Conservation (phyloP, 2,888 invertebrate genomes). For the Ceratothoa steindachneri region DNA sequence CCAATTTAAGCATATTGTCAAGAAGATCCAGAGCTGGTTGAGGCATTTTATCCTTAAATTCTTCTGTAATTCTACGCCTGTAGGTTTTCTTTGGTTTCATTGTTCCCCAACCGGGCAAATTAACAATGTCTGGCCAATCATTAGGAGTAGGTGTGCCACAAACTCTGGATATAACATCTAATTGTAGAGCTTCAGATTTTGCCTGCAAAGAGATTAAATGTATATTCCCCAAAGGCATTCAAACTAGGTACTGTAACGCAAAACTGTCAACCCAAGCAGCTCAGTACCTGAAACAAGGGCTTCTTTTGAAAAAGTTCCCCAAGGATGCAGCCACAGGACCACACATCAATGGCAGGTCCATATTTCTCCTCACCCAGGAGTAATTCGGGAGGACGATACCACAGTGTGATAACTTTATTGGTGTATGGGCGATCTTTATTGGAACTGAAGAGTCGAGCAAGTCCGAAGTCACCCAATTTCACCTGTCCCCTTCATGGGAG, state of each 20-base stretch:
- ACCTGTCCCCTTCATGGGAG: conserved; percentile 93
- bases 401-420: conserved; percentile 94
- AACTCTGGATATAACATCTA: conserved; percentile 86
- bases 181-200: conserved; percentile 83
- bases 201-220: conserved; percentile 61
- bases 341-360: conserved; percentile 95
- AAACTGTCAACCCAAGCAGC: not conserved
- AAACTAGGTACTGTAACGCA: not conserved
- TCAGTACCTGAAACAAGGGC: conserved; percentile 82
- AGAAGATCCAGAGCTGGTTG: conserved; percentile 78
- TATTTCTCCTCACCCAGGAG: conserved; percentile 94
- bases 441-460: conserved; percentile 91
- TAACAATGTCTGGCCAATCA: conserved; percentile 93
- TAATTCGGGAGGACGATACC: conserved; percentile 97
- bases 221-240: not conserved
- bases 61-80: conserved; percentile 81
- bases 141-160: conserved; percentile 96
- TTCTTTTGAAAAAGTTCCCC: conserved; percentile 94
- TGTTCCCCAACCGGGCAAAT: conserved; percentile 84
- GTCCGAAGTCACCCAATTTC: conserved; percentile 97
- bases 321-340: conserved; percentile 98
- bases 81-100: conserved; percentile 86
- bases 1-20: conserved; percentile 92
- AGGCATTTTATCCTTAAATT: conserved; percentile 86
- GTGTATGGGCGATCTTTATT: conserved; percentile 94